phyloP scores from a whole-genome alignment of 2,888 invertebrate genomes.

The Mythimna albipuncta region DNA sequence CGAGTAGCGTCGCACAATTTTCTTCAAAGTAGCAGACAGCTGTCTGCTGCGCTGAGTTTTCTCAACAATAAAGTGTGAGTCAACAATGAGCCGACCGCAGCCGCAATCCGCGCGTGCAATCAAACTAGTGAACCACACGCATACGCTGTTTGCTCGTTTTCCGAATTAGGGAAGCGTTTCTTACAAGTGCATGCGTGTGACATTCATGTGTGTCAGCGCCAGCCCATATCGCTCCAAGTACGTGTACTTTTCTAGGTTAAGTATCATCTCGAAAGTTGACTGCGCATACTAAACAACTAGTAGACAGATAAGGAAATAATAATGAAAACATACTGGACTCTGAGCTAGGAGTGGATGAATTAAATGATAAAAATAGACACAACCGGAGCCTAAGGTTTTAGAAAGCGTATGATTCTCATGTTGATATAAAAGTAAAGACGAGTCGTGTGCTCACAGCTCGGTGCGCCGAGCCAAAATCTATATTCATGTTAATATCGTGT shows the following conservation, averaged over 20 bases:
- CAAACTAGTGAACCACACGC: slow-evolving; percentile 67
- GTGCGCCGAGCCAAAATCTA: slow-evolving; percentile 54
- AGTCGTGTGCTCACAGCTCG: slow-evolving; percentile 29
- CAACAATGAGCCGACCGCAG: slow-evolving; percentile 71
- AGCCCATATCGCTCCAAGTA: slow-evolving; percentile 61
- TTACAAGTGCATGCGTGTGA: slow-evolving; percentile 39
- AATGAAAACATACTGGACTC: slow-evolving; percentile 72
- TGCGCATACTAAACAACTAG: slow-evolving; percentile 73
- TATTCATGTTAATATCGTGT: slow-evolving; percentile 61
- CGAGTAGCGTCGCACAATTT: slow-evolving; percentile 68
- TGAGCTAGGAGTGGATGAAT: slow-evolving; percentile 67
- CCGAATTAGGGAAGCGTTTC: slow-evolving; percentile 62
- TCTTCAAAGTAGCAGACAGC: slow-evolving; percentile 69
- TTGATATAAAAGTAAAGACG: slow-evolving; percentile 32
- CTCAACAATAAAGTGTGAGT: slow-evolving; percentile 72
- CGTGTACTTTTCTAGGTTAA: slow-evolving; percentile 75
- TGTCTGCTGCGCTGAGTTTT: slow-evolving; percentile 70
- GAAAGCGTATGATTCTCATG: slow-evolving; percentile 60
- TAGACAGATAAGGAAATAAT: slow-evolving; percentile 78
- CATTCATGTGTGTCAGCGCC: slow-evolving; percentile 52
- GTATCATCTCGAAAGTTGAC: slow-evolving; percentile 78
- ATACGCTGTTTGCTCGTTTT: slow-evolving; percentile 60
- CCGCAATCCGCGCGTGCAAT: slow-evolving; percentile 64
- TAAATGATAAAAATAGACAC: slow-evolving; percentile 68
- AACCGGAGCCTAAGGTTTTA: slow-evolving; percentile 50